A percentile compares a stretch with the other conserved stretches of the same genome.
Conservation (phyloP, 2,888 invertebrate genomes). For the Protonemura montana region DNA sequence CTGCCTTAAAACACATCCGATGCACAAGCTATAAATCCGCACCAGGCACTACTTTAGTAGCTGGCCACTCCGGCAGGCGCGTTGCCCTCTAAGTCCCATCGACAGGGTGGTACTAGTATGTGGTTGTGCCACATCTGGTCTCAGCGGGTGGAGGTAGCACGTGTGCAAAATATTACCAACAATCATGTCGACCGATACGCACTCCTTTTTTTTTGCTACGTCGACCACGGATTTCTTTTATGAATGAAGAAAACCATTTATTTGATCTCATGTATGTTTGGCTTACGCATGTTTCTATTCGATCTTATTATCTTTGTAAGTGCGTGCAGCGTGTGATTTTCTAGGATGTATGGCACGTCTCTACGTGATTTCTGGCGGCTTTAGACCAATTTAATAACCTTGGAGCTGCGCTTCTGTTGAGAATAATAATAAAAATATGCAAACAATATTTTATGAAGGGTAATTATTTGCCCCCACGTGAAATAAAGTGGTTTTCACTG, state of each 20-base stretch:
- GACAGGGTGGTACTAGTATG: no score
- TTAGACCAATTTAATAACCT: background rate
- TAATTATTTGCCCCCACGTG: background rate
- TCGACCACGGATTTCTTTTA: background rate
- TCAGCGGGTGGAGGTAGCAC: background rate
- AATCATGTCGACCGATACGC: background rate
- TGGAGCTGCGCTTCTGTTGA: background rate
- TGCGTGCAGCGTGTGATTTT: background rate
- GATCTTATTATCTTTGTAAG: background rate
- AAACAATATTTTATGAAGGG: background rate
- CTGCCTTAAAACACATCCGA: no score
- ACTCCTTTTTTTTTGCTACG: background rate
- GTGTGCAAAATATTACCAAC: background rate
- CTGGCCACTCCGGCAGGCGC: no score
- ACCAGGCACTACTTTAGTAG: no score
- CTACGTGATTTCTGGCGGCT: background rate
- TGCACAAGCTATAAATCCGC: no score
- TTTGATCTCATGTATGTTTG: background rate
- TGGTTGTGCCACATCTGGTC: slow-evolving; percentile 14
- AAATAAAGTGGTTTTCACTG: background rate
- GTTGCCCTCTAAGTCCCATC: no score
- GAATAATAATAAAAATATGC: background rate
- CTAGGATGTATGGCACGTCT: background rate
- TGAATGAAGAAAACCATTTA: slow-evolving; percentile 13
- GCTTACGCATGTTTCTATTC: background rate